Base-by-base conservation (phyloP, 1,140 invertebrate species). In the Parasteatoda tepidariorum region DNA sequence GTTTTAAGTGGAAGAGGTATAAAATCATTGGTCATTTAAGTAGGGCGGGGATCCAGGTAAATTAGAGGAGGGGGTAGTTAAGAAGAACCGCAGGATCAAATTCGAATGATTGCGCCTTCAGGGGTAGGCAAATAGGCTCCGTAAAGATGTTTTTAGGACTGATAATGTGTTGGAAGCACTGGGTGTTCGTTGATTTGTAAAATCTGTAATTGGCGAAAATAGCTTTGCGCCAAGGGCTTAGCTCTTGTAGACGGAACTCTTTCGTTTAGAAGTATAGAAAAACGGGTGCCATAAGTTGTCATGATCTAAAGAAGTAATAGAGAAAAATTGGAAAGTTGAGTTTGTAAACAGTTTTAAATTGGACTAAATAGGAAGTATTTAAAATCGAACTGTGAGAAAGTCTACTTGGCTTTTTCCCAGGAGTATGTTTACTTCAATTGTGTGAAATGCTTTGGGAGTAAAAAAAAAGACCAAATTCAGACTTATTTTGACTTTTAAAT, bases 21-120 rank as follows among this genome's bases (percentile, higher is more conserved):
- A 22, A 82, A 82, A 82, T 82, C 78, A 82, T 82, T 82, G 78
- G 78, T 82, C 67, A 70, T 71, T 82, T 82, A 82, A 82, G 78
- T 41, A 82, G 66, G 78, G 78, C 78, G 78, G 78, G 66, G 22
- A 22, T 41, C 31, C 24, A 30, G 24, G 54, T 62, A 71, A 71
- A 82, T 82, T 82, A 71, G 78, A 67, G 78, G 78, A 82, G 78
- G 78, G 66, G 57, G 78, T 48, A 41, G 54, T 70, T 70, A 61
- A 33, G 30, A 62, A 24, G 67, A 71, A 82, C 78, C 78, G 55
- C 78, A 82, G 54, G 57, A 70, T 70, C 55, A 71, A 82, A 68
- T 70, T 34, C 13, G 24, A 34, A 54, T 82, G 78, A 82, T 82
- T 82, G 28, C 33, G 24, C 74, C 26, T 55, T 61, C 41, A 1